These are phyloP conservation scores for Numenius arquata DNA, from an alignment of 2,113 vertebrate genomes.

Conservation along the genomic window DNA sequence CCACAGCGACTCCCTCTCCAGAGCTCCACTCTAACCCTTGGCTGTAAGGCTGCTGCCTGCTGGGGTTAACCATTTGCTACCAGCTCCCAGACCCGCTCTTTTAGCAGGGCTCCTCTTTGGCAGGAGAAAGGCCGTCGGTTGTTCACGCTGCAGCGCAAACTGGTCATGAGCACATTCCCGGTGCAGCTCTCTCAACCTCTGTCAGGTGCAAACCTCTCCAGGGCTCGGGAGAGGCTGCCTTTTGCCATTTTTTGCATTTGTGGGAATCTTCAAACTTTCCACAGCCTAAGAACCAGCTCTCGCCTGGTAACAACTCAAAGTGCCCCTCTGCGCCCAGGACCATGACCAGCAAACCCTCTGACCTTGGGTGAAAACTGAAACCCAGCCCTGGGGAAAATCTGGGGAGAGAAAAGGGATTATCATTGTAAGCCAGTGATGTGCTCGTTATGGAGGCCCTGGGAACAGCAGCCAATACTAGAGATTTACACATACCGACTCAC, in stretches of 20 bases:
- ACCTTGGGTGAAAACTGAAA: neutral
- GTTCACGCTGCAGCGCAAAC: neutral
- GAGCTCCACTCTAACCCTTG: neutral
- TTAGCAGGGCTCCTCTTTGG: neutral
- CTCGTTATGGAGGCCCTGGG: neutral
- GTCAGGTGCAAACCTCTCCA: neutral
- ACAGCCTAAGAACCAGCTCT: neutral
- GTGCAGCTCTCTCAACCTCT: neutral
- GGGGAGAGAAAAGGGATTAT: neutral
- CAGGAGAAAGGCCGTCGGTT: neutral
- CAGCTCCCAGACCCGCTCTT: fast-evolving
- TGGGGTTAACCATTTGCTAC: neutral
- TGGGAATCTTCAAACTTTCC: neutral
- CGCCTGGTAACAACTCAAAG: neutral
- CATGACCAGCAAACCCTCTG: neutral
- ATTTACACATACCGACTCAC: neutral
- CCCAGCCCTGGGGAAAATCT: neutral
- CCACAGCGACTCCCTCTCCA: neutral
- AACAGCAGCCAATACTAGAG: neutral
- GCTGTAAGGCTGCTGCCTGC: neutral
- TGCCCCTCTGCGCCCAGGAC: neutral
- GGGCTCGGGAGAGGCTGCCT: neutral
- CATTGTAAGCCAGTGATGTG: neutral
- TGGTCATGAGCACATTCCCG: fast-evolving
- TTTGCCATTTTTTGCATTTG: neutral